These are phyloP conservation scores for Sternotherus odoratus DNA, from an alignment of 2,797 vertebrate species.

Conservation along the genomic window DNA sequence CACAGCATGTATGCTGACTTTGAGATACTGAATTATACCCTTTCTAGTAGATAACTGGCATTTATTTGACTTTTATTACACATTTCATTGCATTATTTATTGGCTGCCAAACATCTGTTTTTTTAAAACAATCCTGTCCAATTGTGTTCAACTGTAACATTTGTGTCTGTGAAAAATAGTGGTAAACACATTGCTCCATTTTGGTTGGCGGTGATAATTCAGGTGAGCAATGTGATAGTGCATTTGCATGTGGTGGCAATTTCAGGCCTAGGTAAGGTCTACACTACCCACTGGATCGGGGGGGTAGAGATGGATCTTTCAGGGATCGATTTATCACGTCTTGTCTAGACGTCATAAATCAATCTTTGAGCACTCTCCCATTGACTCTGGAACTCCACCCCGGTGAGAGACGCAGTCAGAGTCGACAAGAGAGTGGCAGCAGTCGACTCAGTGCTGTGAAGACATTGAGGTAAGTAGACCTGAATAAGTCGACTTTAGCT, in stretches of 20 bases:
- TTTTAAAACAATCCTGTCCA: fast-evolving
- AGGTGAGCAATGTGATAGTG: background rate
- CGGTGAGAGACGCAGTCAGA: no score
- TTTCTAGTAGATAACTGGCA: background rate
- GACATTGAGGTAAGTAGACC: no score
- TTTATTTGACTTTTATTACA: constrained; percentile 24
- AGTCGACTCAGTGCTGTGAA: no score
- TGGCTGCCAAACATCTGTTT: background rate
- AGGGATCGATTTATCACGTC: no score
- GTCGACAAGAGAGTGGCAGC: no score
- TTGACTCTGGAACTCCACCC: no score
- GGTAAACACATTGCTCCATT: background rate
- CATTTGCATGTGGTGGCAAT: background rate
- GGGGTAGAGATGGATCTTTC: no score
- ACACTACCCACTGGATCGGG: no score
- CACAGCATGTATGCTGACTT: background rate
- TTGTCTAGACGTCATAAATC: no score
- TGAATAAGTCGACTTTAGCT: no score
- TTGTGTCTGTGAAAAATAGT: background rate
- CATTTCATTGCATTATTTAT: constrained; percentile 38
- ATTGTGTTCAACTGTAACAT: background rate
- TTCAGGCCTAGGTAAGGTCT: background rate
- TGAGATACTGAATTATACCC: background rate
- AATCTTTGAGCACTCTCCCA: no score
- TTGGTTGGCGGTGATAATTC: background rate